Base-by-base conservation (phyloP, 2,888 invertebrate species). In the Epirrita christyi region DNA sequence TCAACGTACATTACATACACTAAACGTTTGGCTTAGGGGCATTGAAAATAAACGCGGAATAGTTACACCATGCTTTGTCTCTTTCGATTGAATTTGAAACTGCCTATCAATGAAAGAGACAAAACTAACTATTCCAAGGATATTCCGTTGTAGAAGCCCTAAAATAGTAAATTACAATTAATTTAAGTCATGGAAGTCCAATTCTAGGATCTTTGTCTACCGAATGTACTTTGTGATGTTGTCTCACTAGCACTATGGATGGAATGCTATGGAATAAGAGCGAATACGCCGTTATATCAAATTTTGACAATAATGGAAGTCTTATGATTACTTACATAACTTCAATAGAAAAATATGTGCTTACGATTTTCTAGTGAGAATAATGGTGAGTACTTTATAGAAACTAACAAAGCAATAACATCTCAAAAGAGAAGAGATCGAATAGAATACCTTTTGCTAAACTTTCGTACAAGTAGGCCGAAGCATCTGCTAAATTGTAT, bases 201-300 rank as follows among this genome's bases (percentile, higher is more conserved):
- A 9, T 32, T 9, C 0, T 7, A 32, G 32, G 32, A 32, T 32
- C 7, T 7, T 32, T 32, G 7, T 8, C 32, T 2, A 32, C 6
- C 32, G 32, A 9, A 32, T 6, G 32, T 32, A 32, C 8, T 8
- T 2, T 32, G 2, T 9, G 9, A 32, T 32, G 32, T 32, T 32
- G 6, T 29, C 6, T 6, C 27, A 27, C 27, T 21, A 41, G 55
- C 69, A 73, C 32, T 32, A 72, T 80, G 80, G 84, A 82, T 83
- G 83, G 83, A 84, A 83, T 83, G 79, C 77, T 32, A 9, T 32
- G 32, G 32, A 32, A 32, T 32, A 9, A 9, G 32, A 9, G 32
- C 32, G 7, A 34, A 40, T 21, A 50, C 21, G 21, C 21, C 21
- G 2, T 21, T 3, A 21, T 21, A 21, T 21, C 21, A 21, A 3